Base-by-base conservation (phyloP, 2,113 vertebrate species). In the Notarius lentiginosus region DNA sequence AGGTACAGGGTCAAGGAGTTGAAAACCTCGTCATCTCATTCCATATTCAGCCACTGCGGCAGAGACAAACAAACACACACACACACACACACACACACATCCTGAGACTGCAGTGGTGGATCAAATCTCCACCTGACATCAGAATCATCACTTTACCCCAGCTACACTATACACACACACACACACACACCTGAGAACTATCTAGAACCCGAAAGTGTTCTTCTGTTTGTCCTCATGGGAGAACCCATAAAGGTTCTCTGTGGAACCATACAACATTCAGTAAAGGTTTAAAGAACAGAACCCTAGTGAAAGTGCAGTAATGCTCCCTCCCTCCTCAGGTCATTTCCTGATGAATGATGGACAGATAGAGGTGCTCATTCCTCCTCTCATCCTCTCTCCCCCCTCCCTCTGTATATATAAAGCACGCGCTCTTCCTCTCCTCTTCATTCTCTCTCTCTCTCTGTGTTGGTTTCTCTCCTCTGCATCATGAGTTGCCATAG, bases 11-110 rank as follows among this genome's bases (percentile, higher is more conserved):
- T 90, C 56, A 88, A 86, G 22, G 61, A 83, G 24, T 55, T 24
- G 22, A 4, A 84, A 81, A 68, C 81, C 89, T 72, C 70, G 34
- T n/a, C 70, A 87, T 83, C 91, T 49, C 91, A 92, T 94, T 90
- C 89, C 41, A 79, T 89, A 92, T 92, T 91, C 90, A 68, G 88
- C 89, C 88, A 89, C 88, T 95, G 93, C 93, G 88, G 93, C 88
- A 90, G 81, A 79, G 73, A 87, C 58, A 65, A 15, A 83, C 86
- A 83, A 80, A 86, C 88, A 89, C 84, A 87, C 86, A 84, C 85
- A 77, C 10, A 55, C 82, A 86, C 63, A 86, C 82, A 82, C 79
- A 70, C 66, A 70, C 66, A 70, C 27, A 66, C n/a, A 66, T 24
- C 4, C 12, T 18, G 68, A 72, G 68, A 72, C 41, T 75, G 72